Evolutionary conservation across 2,113 vertebrate species (phyloP), one percentile per base, ranked within the genome.

Genomic region (Chloebia gouldiae): DNA sequence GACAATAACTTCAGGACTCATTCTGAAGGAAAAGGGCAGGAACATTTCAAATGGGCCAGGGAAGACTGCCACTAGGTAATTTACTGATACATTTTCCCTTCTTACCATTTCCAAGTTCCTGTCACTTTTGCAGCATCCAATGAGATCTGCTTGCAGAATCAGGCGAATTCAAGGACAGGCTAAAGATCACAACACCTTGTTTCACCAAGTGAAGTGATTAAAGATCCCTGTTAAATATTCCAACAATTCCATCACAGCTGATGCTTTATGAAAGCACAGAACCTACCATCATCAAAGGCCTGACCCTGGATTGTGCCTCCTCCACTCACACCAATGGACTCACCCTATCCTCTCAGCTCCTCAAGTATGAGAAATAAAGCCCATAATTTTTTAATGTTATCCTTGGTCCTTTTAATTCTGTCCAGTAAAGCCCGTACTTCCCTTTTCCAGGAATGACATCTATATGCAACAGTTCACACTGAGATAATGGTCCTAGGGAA

Each of bases 171-270:
- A 85, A 91, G 45, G 27, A 49, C 37, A 77, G 18, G 13, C 25
- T 51, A 37, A 72, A 76, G 75, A 45, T 49, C 18, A 64, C n/a
- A 54, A 7, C 2, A n/a, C 2, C 27, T 65, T 69, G 14, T 93
- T 84, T 73, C n/a, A 72, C 47, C 33, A 45, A 47, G 11, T 45
- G 61, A 27, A 60, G 57, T 3, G 7, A 47, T 47, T 79, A 39
- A 78, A 86, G 18, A 30, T 24, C 28, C 6, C 15, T 51, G 25
- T 47, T 60, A 69, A 93, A 70, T 15, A 40, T 23, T 19, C 30
- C 35, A 68, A 3, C 0, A 10, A 85, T n/a, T n/a, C n/a, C n/a
- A n/a, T 59, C 27, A 42, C 2, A 3, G 12, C 4, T 56, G 44
- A 53, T 57, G 69, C 12, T 57, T 84, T 40, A 31, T 66, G 45